Percentiles rank a stretch among this genome's conserved stretches.
These are phyloP conservation scores for Limenitis camilla DNA, from an alignment of 2,888 invertebrate genomes.

Conservation along the genomic window DNA sequence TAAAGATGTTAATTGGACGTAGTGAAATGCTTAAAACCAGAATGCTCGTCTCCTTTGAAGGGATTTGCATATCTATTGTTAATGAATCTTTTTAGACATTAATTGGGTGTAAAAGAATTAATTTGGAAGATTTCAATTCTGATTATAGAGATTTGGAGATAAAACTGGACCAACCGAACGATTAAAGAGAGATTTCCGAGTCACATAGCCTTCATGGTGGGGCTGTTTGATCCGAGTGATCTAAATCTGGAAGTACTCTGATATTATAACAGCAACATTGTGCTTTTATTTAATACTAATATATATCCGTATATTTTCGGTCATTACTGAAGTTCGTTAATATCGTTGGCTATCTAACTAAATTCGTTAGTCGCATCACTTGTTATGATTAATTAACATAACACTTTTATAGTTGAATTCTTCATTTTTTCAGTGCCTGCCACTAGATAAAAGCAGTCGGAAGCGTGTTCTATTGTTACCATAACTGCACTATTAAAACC, in stretches of 20 bases:
- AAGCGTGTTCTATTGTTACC: constrained; percentile 40
- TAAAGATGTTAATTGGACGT: constrained; percentile 51
- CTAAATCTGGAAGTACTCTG: too few species aligned
- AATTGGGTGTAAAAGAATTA: constrained; percentile 70
- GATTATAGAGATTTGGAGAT: constrained; percentile 57
- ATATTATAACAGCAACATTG: too few species aligned
- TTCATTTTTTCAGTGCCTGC: constrained; percentile 9
- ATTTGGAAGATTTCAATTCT: constrained; percentile 51
- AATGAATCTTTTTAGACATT: constrained; percentile 52
- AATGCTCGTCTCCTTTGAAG: constrained; percentile 55
- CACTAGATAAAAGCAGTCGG: constrained; percentile 29
- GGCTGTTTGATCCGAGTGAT: background rate
- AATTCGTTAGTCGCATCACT: too few species aligned
- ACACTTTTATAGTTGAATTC: constrained; percentile 6
- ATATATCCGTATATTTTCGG: too few species aligned
- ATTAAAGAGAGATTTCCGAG: constrained; percentile 53
- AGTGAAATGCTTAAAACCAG: constrained; percentile 42
- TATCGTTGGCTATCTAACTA: too few species aligned
- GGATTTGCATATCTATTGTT: constrained; percentile 67
- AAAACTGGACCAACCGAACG: constrained; percentile 45
- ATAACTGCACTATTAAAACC: constrained; percentile 56
- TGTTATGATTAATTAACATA: background rate
- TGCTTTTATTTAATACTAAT: too few species aligned
- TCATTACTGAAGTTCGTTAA: too few species aligned
- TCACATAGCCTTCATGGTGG: background rate